These are phyloP conservation scores for Magallana ariakensis DNA, from an alignment of 1,140 invertebrate genomes.

Conservation along the genomic window DNA sequence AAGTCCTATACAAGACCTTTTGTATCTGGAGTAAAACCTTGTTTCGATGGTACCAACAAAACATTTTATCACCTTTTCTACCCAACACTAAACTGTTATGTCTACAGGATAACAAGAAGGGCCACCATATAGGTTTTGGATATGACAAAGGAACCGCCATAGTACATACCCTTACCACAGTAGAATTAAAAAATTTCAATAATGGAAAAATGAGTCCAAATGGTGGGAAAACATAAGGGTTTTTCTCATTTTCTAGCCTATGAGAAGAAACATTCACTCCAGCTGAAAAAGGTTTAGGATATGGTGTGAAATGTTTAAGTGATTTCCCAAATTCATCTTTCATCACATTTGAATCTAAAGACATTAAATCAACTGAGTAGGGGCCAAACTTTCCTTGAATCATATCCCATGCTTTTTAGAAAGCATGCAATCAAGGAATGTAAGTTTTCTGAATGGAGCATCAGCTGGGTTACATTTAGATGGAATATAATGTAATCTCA, in stretches of 20 bases:
- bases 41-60: constrained; percentile 44
- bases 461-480: constrained; percentile 43
- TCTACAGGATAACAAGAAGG: constrained; percentile 26
- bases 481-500: constrained; percentile 44
- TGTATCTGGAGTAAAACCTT: constrained; percentile 34
- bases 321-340: background rate
- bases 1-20: constrained; percentile 28
- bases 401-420: background rate
- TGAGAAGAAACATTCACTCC: constrained; percentile 51
- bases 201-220: constrained; percentile 46
- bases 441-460: constrained; percentile 35
- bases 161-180: constrained; percentile 42
- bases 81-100: constrained; percentile 38
- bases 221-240: constrained; percentile 53
- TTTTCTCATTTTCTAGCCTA: constrained; percentile 27
- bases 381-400: constrained; percentile 26
- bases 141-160: constrained; percentile 41
- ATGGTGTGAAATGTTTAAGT: constrained; percentile 51
- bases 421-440: constrained; percentile 30
- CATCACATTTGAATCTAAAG: constrained; percentile 54
- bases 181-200: constrained; percentile 45
- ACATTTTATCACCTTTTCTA: constrained; percentile 38
- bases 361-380: constrained; percentile 49
- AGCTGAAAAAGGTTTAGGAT: constrained; percentile 43
- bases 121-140: constrained; percentile 49